Evolutionary conservation across 30 jellyfish, hydroid and myxozoan genomes (phyloP).

Genomic region (Aurelia sp.): DNA sequence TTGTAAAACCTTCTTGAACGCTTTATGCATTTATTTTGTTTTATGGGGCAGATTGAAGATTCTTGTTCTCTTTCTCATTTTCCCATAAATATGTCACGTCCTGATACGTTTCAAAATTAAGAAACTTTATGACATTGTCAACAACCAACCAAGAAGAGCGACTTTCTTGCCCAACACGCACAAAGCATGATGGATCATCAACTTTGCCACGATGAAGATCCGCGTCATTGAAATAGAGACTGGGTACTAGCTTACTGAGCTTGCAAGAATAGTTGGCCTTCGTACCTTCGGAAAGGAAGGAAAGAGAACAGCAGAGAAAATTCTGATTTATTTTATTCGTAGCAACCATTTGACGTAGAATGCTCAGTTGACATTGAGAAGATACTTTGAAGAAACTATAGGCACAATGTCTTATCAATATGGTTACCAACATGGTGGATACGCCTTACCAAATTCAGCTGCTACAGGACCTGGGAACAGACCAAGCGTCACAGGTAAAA

Average conservation of each 20-base stretch:
- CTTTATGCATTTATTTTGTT: no score
- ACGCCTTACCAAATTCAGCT: slow-evolving; percentile 20
- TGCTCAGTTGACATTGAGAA: slow-evolving; percentile 28
- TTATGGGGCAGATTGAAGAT: no score
- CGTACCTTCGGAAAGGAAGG: no score
- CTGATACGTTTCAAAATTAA: no score
- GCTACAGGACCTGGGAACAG: slow-evolving; percentile 21
- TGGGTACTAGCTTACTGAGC: slow-evolving; percentile 28
- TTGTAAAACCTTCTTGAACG: no score
- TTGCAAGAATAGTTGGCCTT: no score
- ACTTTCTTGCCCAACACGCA: background rate
- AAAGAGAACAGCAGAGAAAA: no score
- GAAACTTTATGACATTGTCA: no score
- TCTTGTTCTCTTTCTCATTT: no score
- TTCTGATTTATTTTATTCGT: background rate
- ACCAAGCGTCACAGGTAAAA: slow-evolving; percentile 34
- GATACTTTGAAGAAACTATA: no score
- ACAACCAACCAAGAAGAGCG: background rate
- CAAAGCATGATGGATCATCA: slow-evolving; percentile 72
- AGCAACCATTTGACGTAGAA: background rate
- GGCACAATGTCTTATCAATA: slow-evolving; percentile 21
- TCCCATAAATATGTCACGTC: no score
- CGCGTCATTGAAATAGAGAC: slow-evolving; percentile 53
- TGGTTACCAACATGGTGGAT: slow-evolving; percentile 39
- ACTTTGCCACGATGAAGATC: slow-evolving; percentile 63